Conservation (phyloP, 2,797 vertebrate species). For the Saxicola maurus region DNA sequence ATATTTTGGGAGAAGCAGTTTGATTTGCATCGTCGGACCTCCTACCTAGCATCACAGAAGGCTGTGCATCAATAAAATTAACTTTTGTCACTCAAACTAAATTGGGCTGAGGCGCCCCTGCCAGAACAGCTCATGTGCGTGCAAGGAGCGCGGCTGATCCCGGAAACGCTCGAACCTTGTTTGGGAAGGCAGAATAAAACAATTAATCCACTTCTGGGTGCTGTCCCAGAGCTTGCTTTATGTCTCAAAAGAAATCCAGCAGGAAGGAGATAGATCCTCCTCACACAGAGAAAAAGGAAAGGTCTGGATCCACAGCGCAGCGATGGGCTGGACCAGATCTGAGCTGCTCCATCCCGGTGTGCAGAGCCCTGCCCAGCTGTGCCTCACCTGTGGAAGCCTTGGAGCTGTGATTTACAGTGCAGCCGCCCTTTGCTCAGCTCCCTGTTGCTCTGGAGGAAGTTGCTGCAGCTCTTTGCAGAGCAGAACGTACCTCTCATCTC, state of each 20-base stretch:
- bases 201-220: background rate
- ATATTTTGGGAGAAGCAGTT: conserved; percentile 47
- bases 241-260: background rate
- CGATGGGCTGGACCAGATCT: rapidly evolving
- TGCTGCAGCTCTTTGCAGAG: background rate
- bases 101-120: conserved; percentile 11
- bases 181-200: background rate
- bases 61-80: conserved; percentile 50
- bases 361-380: background rate
- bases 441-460: conserved; percentile 18
- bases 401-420: background rate
- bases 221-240: background rate
- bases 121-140: background rate
- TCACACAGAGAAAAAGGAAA: rapidly evolving
- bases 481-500: background rate
- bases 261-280: background rate
- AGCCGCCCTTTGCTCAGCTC: background rate
- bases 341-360: rapidly evolving
- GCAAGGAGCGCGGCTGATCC: background rate
- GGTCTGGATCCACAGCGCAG: background rate
- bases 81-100: conserved; percentile 59
- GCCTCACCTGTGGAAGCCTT: conserved; percentile 5
- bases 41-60: conserved; percentile 59
- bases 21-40: conserved; percentile 46
- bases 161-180: background rate